Conservation (phyloP, 30 jellyfish, hydroid and myxozoan genomes). For the Rhopilema esculentum region DNA sequence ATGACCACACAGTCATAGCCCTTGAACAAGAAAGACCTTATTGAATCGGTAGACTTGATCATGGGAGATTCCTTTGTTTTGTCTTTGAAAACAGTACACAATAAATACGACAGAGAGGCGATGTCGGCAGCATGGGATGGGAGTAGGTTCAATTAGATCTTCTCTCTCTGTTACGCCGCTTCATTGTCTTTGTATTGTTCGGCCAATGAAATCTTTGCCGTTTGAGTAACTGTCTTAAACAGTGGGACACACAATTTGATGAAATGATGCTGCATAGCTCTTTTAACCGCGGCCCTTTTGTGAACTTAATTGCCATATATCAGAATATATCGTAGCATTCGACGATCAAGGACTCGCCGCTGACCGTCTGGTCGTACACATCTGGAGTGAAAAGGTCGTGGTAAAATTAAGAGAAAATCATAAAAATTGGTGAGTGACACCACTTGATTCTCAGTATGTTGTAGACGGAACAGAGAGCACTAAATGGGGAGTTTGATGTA, state of each 20-base stretch:
- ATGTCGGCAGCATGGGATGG: slow-evolving; percentile 83
- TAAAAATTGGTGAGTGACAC: slow-evolving; percentile 26
- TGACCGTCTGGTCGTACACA: slow-evolving; percentile 41
- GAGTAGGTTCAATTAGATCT: slow-evolving; percentile 76
- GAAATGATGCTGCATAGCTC: slow-evolving; percentile 80
- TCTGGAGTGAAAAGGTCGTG: slow-evolving; percentile 10
- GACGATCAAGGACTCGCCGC: slow-evolving; percentile 60
- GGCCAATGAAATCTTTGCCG: slow-evolving; percentile 70
- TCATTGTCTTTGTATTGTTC: slow-evolving; percentile 60
- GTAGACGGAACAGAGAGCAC: not conserved
- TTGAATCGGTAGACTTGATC: slow-evolving; percentile 76
- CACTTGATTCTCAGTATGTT: not conserved
- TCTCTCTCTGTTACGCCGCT: slow-evolving; percentile 80
- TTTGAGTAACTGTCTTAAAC: slow-evolving; percentile 85
- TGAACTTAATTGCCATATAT: slow-evolving; percentile 82
- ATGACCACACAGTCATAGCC: slow-evolving; percentile 74
- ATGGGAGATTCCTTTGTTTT: slow-evolving; percentile 54
- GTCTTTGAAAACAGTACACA: slow-evolving; percentile 56
- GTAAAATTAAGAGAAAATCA: not conserved
- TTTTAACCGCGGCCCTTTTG: slow-evolving; percentile 85
- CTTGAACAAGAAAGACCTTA: slow-evolving; percentile 54
- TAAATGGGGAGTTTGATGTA: slow-evolving; percentile 26
- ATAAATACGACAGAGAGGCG: slow-evolving; percentile 74
- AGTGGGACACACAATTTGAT: slow-evolving; percentile 81
- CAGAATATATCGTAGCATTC: slow-evolving; percentile 74